Base-by-base conservation (phyloP, 1,140 invertebrate genomes). In the Radopholus similis region DNA sequence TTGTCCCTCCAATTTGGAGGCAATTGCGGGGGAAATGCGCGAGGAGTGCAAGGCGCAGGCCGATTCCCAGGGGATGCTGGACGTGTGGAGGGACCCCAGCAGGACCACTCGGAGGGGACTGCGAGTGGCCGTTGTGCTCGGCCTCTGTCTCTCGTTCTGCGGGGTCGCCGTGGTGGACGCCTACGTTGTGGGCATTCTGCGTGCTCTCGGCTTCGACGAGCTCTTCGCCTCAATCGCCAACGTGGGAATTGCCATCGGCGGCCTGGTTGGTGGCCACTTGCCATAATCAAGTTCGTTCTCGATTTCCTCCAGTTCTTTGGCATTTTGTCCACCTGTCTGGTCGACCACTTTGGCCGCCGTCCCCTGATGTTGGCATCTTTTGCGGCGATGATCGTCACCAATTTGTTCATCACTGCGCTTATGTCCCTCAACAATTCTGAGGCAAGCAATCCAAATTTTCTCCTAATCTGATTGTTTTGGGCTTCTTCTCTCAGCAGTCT, bases 141-240 rank as follows among this genome's bases (percentile, higher is more conserved):
- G 75, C 13, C 69, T 78, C 38, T 73, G 75, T 9, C 77, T 78
- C 75, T 67, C 76, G 23, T 78, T 78, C 63, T 72, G 76, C 58
- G 77, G 77, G 51, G 70, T 81, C 60, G 76, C 78, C 26, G 77
- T 78, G 3, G 72, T 78, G 28, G 73, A 80, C 63, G 77, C 77
- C 2, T 78, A 76, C 54, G 77, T 77, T 15, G 80, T 81, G 23
- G 73, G 78, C 13, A 77, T 78, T 54, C 59, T 78, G 9, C 74
- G 62, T 30, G 60, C 66, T 34, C 66, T 63, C 23, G 77, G 77
- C 9, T 13, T 78, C 11, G 37, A 70, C 34, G 58, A 73, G 15
- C 62, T 64, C 11, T 62, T 67, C 26, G 76, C 77, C n/a, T 78
- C 77, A 5, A 28, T 79, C 11, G 77, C 68, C 13, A 78, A 78